Evolutionary conservation across 2,797 vertebrate genomes (phyloP).

Genomic region (Molossus molossus): DNA sequence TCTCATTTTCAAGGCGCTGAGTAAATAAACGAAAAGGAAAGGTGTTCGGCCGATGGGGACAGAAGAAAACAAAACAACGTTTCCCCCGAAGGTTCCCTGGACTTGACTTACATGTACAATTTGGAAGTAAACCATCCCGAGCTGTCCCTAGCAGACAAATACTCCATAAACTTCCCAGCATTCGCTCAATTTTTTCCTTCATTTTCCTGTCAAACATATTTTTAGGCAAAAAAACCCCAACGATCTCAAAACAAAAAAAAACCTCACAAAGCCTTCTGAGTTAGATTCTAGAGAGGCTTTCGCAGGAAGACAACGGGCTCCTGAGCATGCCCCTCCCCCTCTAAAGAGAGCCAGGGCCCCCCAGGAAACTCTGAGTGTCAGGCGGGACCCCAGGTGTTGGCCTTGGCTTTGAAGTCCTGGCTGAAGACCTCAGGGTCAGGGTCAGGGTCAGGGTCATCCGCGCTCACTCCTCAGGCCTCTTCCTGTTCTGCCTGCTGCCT

Average conservation of each 20-base stretch:
- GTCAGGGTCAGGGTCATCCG: neutral
- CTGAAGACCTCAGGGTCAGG: neutral
- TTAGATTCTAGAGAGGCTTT: neutral
- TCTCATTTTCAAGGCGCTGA: neutral
- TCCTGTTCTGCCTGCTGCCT: neutral
- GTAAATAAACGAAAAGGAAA: neutral
- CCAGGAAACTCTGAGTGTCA: rapidly evolving
- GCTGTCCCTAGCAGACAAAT: neutral
- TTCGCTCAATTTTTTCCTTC: neutral
- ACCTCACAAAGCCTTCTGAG: neutral
- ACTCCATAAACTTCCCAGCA: neutral
- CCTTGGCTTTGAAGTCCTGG: neutral
- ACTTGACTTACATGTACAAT: neutral
- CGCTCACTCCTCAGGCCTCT: neutral
- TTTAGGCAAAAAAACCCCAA: neutral
- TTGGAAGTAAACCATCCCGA: constrained; percentile 4
- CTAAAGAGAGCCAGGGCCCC: too few species aligned
- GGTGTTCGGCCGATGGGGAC: neutral
- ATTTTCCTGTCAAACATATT: neutral
- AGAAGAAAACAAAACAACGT: neutral
- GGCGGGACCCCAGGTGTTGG: neutral
- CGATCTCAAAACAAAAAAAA: neutral
- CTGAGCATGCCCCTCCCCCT: rapidly evolving
- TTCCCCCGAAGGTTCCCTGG: neutral
- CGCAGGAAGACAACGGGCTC: rapidly evolving